Evolutionary conservation across 2,797 vertebrate genomes (phyloP).

Genomic region (Phoeniculus purpureus): DNA sequence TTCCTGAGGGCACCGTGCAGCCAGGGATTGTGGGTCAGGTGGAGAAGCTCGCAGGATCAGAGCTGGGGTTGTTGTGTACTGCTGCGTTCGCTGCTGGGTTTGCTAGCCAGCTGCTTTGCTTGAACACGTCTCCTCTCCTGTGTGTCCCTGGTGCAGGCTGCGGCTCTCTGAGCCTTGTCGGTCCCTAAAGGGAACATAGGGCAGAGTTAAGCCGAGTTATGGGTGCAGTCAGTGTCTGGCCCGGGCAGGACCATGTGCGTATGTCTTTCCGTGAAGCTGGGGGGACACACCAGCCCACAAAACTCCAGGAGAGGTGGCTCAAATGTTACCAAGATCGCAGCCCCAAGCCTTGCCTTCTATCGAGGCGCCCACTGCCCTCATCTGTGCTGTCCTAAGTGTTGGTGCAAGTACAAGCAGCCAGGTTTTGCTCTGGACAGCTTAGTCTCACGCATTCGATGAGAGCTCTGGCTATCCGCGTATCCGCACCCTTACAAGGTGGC

Average conservation of each 20-base stretch:
- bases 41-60: background rate
- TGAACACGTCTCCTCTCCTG: accelerated
- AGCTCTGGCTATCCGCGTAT: background rate
- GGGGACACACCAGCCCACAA: background rate
- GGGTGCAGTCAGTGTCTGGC: background rate
- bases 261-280: background rate
- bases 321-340: background rate
- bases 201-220: background rate
- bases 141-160: background rate
- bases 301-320: background rate
- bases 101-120: background rate
- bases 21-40: accelerated
- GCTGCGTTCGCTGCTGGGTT: background rate
- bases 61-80: background rate
- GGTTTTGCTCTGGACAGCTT: background rate
- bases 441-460: background rate
- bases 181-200: accelerated
- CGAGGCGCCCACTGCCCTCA: background rate
- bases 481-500: background rate
- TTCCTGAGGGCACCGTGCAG: background rate
- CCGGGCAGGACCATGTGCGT: accelerated
- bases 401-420: background rate
- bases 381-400: accelerated
- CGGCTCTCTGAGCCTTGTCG: accelerated
- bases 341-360: background rate